A percentile compares a stretch with the other conserved stretches of the same genome.
These are phyloP conservation scores for Oryctolagus cuniculus DNA, from an alignment of 2,113 vertebrate species.

Conservation along the genomic window mOryCun1.1 NC_091445.1:63585501-63586000, in stretches of 20 bases:
- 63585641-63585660: slow-evolving; percentile 15
- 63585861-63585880: background rate
- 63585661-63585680: slow-evolving; percentile 10
- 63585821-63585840: background rate
- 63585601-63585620: background rate
- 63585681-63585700: background rate
- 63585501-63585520: too few relatives aligned
- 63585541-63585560: background rate
- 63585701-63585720: background rate
- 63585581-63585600: background rate
- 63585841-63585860: background rate
- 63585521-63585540: background rate
- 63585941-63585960: background rate
- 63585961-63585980: background rate
- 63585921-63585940: background rate
- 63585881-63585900: background rate
- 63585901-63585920: background rate
- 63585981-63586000: background rate
- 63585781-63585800: background rate
- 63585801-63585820: background rate
- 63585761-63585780: slow-evolving; percentile 1
- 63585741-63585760: background rate
- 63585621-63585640: background rate
- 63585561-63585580: background rate
- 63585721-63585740: too few relatives aligned